phyloP scores from a whole-genome alignment of 2,797 vertebrate genomes.

The Rhincodon typus region DNA sequence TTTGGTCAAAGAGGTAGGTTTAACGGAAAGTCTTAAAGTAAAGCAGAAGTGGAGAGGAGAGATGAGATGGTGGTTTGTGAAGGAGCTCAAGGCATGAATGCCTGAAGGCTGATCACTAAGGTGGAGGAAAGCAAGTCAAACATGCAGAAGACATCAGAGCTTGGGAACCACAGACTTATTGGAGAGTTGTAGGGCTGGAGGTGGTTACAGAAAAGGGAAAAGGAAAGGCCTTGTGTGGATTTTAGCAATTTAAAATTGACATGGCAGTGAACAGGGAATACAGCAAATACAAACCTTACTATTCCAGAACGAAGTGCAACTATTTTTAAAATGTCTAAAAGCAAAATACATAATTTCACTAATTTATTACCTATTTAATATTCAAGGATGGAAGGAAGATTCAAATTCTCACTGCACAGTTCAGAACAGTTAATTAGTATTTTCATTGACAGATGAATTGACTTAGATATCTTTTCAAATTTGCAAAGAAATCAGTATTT shows the following conservation, averaged over 20 bases:
- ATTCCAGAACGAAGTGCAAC: not conserved
- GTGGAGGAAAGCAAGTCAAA: not conserved
- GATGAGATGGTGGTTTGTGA: not conserved
- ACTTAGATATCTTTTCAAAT: not conserved
- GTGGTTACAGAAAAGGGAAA: not conserved
- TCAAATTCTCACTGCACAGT: not conserved
- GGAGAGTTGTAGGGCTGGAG: not conserved
- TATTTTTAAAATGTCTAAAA: not conserved
- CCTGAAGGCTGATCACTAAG: not conserved
- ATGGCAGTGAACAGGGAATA: not conserved
- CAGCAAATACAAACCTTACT: not conserved
- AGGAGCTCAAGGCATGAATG: not conserved
- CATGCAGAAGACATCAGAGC: not conserved
- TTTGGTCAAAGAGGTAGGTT: not conserved
- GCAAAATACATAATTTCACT: not conserved
- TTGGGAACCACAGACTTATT: not conserved
- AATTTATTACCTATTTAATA: not conserved
- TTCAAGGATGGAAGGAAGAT: too few species aligned
- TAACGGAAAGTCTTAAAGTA: not conserved
- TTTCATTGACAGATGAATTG: not conserved
- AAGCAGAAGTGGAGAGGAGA: not conserved
- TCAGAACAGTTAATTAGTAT: not conserved
- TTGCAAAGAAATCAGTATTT: not conserved
- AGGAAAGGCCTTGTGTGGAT: not conserved
- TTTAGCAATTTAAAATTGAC: not conserved